Evolutionary conservation across 2,113 vertebrate species (phyloP).

Genomic region (Taurulus bubalis): DNA sequence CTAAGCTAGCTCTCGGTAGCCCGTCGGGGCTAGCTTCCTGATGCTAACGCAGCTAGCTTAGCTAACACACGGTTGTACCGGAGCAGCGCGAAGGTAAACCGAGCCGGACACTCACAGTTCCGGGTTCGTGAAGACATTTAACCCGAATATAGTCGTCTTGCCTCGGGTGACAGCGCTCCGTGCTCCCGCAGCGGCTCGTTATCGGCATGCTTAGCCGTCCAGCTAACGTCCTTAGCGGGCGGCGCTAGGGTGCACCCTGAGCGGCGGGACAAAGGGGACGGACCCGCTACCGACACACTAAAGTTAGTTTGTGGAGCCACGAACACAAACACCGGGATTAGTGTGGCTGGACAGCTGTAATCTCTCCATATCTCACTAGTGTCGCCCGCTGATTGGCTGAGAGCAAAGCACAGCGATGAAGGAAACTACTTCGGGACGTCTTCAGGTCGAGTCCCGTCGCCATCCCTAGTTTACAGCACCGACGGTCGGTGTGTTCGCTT

Average conservation of each 20-base stretch:
- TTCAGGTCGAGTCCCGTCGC: too few species aligned
- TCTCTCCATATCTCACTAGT: too few species aligned
- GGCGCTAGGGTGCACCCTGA: neutral
- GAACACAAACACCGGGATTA: too few species aligned
- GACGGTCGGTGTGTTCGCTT: too few species aligned
- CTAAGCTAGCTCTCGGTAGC: slow-evolving; percentile 64
- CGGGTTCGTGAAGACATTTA: neutral
- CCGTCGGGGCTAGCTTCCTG: slow-evolving; percentile 46
- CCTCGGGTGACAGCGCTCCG: slow-evolving; percentile 21
- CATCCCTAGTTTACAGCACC: too few species aligned
- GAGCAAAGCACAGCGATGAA: too few species aligned
- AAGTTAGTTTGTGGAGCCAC: too few species aligned
- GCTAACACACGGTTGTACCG: slow-evolving; percentile 31
- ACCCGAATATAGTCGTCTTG: neutral
- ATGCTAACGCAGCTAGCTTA: slow-evolving; percentile 46
- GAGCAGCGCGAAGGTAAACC: neutral
- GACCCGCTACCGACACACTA: too few species aligned
- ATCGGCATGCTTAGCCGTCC: slow-evolving; percentile 40
- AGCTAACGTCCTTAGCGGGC: slow-evolving; percentile 30
- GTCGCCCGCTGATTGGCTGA: too few species aligned
- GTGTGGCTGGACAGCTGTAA: too few species aligned
- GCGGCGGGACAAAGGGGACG: too few species aligned
- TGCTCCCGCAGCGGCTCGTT: neutral
- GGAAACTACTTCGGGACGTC: too few species aligned
- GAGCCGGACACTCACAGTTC: neutral